Percentiles rank a stretch among this genome's conserved stretches.
Evolutionary conservation across 1,140 invertebrate genomes (phyloP).

Genomic region (Galendromus occidentalis): DNA sequence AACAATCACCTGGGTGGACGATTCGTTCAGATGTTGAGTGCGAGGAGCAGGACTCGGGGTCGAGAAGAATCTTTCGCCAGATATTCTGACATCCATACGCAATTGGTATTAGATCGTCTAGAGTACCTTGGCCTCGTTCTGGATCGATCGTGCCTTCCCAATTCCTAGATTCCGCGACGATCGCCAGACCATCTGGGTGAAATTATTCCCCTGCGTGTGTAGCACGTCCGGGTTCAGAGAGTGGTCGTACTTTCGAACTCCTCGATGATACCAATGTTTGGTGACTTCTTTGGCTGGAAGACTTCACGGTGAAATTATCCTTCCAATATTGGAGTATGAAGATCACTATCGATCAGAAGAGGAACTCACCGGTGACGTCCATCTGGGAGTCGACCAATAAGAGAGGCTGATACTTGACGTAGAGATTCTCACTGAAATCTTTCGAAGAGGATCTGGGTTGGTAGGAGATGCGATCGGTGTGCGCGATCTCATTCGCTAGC

Average conservation of each 20-base stretch:
- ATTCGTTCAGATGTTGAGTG: too few relatives aligned
- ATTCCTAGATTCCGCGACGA: neutral
- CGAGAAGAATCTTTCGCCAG: too few relatives aligned
- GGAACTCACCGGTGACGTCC: neutral
- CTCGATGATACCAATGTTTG: slow-evolving; percentile 1
- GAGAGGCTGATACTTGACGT: neutral
- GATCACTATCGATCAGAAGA: too few relatives aligned
- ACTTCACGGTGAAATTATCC: neutral
- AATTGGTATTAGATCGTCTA: neutral
- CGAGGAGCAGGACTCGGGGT: too few relatives aligned
- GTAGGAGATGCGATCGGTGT: neutral
- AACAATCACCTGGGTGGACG: neutral
- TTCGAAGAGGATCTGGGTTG: neutral
- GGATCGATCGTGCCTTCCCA: neutral
- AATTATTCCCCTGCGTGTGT: neutral
- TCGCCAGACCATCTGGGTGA: neutral
- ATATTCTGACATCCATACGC: neutral
- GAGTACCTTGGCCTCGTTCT: neutral
- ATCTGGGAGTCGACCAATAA: neutral
- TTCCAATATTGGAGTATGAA: too few relatives aligned
- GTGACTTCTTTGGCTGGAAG: neutral
- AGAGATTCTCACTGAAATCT: neutral
- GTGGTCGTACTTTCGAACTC: neutral
- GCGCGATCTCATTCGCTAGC: neutral
- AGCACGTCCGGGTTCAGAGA: neutral